Conservation (phyloP, 2,797 vertebrate species). For the Chelonia mydas region DNA sequence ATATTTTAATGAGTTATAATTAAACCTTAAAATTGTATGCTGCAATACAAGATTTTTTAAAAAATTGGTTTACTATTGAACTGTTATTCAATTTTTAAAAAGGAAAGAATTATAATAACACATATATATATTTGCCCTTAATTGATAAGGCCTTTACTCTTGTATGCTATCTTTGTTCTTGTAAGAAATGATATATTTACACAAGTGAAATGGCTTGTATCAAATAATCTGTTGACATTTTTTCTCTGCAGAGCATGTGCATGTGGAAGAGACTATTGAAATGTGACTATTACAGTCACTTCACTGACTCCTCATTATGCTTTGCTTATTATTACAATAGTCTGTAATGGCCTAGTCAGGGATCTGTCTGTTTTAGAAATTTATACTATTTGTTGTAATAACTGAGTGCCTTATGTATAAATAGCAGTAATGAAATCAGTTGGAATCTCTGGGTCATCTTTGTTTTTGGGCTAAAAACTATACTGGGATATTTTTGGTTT, state of each 20-base stretch:
- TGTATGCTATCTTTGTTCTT: not conserved
- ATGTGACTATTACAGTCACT: not conserved
- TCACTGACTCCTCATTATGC: not conserved
- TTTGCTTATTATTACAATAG: constrained; percentile 22
- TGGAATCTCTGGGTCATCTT: not conserved
- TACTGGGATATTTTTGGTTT: not conserved
- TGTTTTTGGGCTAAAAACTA: not conserved
- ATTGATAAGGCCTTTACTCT: not conserved
- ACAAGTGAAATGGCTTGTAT: not conserved
- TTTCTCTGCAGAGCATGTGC: not conserved
- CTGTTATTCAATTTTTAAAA: not conserved
- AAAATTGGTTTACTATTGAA: not conserved
- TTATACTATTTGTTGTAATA: not conserved
- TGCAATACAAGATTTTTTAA: not conserved
- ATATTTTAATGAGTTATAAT: not conserved
- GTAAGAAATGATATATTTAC: constrained; percentile 8
- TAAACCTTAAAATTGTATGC: not conserved
- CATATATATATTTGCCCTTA: not conserved
- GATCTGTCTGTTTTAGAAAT: constrained; percentile 5
- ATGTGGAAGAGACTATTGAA: constrained; percentile 39
- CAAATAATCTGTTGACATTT: not conserved
- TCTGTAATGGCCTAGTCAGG: not conserved
- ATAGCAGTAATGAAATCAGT: not conserved
- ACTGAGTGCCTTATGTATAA: constrained; percentile 21
- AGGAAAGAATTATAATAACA: not conserved